phyloP scores from a whole-genome alignment of 2,113 vertebrate species.

The Spea bombifrons region DNA sequence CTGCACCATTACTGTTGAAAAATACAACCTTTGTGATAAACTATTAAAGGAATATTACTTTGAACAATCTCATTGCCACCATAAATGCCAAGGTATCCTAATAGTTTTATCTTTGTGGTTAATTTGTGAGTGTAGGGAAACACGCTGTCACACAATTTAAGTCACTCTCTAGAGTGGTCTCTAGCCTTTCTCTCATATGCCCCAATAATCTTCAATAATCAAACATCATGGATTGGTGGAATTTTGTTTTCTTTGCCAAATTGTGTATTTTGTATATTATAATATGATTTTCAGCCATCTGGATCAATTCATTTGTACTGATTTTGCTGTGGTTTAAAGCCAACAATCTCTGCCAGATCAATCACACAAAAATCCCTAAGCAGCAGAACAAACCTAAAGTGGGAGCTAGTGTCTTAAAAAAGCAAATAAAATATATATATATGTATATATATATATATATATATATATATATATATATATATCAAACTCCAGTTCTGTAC shows the following conservation, averaged over 20 bases:
- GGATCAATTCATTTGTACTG: not conserved
- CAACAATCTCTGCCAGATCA: not conserved
- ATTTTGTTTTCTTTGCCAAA: not conserved
- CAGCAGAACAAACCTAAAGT: not conserved
- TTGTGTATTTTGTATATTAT: not conserved
- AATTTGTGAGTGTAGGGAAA: not conserved
- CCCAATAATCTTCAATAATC: not conserved
- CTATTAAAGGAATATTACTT: too few relatives aligned
- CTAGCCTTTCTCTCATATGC: not conserved
- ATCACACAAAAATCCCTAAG: not conserved
- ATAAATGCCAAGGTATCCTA: too few relatives aligned
- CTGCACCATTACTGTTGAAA: too few relatives aligned
- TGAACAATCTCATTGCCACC: too few relatives aligned
- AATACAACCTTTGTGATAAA: too few relatives aligned
- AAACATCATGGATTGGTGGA: not conserved
- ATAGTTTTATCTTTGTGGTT: too few relatives aligned
- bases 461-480: too few relatives aligned
- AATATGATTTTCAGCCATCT: not conserved
- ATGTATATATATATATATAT: too few relatives aligned
- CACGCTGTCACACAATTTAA: not conserved
- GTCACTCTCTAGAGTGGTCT: not conserved
- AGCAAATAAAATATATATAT: too few relatives aligned
- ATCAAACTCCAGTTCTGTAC: too few relatives aligned
- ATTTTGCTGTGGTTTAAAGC: not conserved
- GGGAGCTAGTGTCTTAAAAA: too few relatives aligned